Conservation (phyloP, 2,888 invertebrate species). For the Steinernema scapterisci region DNA sequence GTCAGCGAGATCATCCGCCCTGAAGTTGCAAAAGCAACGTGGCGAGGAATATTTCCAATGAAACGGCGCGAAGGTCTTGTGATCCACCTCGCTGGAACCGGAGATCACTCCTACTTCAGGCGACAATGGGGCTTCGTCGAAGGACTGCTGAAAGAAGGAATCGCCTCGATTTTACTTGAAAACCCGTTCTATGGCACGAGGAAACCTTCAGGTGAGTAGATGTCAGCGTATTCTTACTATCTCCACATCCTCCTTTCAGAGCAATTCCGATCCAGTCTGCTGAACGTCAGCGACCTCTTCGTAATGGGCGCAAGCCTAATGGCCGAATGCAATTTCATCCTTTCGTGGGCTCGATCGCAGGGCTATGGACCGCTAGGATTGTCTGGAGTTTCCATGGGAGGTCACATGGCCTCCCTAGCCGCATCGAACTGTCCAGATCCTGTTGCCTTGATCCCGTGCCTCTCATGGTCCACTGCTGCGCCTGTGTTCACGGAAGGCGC, state of each 20-base stretch:
- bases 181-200: slow-evolving; percentile 88
- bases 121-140: slow-evolving; percentile 86
- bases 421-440: slow-evolving; percentile 95
- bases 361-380: slow-evolving; percentile 88
- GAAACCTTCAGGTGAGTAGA: slow-evolving; percentile 82
- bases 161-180: slow-evolving; percentile 90
- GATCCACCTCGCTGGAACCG: slow-evolving; percentile 93
- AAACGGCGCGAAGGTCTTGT: slow-evolving; percentile 68
- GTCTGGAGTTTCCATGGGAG: slow-evolving; percentile 64
- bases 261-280: slow-evolving; percentile 75
- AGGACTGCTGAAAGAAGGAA: slow-evolving; percentile 85
- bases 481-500: slow-evolving; percentile 84
- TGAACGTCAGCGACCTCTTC: slow-evolving; percentile 95
- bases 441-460: slow-evolving; percentile 87
- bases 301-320: slow-evolving; percentile 97
- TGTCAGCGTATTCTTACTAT: slow-evolving; percentile 71
- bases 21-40: slow-evolving; percentile 41
- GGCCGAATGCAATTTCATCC: slow-evolving; percentile 82
- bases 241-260: too few species aligned
- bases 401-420: slow-evolving; percentile 90
- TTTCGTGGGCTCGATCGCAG: slow-evolving; percentile 89
- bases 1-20: slow-evolving; percentile 36
- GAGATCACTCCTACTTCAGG: slow-evolving; percentile 85
- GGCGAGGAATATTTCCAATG: slow-evolving; percentile 50
- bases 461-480: slow-evolving; percentile 96